Evolutionary conservation across 2,888 invertebrate genomes (phyloP).

Genomic region (Helleia helle): DNA sequence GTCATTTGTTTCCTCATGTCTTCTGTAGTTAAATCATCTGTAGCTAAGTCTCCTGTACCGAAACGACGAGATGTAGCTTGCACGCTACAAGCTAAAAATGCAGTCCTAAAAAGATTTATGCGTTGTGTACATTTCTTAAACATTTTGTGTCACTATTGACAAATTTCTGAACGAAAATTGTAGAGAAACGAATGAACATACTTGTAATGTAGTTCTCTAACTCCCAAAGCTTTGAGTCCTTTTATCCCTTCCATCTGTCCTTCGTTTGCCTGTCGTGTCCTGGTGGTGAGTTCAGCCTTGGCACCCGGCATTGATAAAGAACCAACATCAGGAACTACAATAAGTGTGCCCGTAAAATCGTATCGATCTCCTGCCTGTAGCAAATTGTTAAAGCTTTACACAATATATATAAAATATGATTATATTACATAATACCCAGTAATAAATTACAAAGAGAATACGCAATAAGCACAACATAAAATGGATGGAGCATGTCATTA

Average conservation of each 20-base stretch:
- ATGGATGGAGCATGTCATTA: too few species aligned
- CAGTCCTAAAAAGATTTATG: conserved; percentile 83
- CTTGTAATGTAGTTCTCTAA: conserved; percentile 67
- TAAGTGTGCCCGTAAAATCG: conserved; percentile 95
- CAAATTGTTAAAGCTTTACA: neutral
- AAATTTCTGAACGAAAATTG: too few species aligned
- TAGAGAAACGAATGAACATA: conserved; percentile 35
- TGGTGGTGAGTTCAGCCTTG: conserved; percentile 84
- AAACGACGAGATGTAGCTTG: conserved; percentile 90
- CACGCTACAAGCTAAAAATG: conserved; percentile 95
- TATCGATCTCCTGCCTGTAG: conserved; percentile 82
- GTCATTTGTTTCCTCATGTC: conserved; percentile 96
- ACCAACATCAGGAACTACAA: conserved; percentile 97
- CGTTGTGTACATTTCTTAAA: too few species aligned
- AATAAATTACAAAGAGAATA: neutral
- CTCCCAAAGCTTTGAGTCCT: conserved; percentile 82
- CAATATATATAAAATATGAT: too few species aligned
- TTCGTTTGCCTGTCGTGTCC: conserved; percentile 81
- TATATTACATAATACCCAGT: too few species aligned
- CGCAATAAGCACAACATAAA: too few species aligned
- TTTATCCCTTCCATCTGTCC: conserved; percentile 88
- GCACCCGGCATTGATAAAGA: conserved; percentile 90
- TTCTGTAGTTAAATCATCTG: conserved; percentile 93
- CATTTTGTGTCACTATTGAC: too few species aligned
- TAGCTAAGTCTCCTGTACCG: conserved; percentile 86